A percentile compares a stretch with the other conserved stretches of the same genome.
These are phyloP conservation scores for Etheostoma cragini DNA, from an alignment of 2,113 vertebrate genomes.

Conservation along the genomic window DNA sequence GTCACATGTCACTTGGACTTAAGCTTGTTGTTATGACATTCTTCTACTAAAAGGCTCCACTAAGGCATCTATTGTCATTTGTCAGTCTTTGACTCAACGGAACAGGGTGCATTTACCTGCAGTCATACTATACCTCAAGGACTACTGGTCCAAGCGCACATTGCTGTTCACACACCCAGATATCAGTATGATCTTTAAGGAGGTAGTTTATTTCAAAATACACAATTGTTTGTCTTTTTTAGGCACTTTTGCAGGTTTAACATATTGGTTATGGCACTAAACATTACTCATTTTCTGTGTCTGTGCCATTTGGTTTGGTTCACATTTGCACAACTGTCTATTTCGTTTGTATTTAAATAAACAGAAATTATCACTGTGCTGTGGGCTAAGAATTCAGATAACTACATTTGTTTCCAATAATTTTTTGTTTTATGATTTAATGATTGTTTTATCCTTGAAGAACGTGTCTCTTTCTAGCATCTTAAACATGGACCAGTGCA, in stretches of 20 bases:
- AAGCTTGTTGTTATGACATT: slow-evolving; percentile 79
- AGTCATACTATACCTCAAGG: slow-evolving; percentile 40
- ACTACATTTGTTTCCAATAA: neutral
- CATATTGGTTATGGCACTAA: neutral
- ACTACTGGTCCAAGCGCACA: neutral
- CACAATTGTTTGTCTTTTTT: neutral
- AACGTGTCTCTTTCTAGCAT: too few species aligned
- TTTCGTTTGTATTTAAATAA: neutral
- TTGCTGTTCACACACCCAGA: slow-evolving; percentile 4
- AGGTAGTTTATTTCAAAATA: neutral
- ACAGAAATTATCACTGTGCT: neutral
- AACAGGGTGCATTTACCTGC: slow-evolving; percentile 38
- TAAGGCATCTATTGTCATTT: slow-evolving; percentile 72
- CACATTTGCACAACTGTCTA: neutral
- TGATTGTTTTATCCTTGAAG: neutral
- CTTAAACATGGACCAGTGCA: neutral
- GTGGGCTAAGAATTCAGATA: neutral
- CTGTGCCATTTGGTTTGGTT: slow-evolving; percentile 1
- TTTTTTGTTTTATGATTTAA: neutral
- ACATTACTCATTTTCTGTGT: neutral
- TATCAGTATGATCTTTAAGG: neutral
- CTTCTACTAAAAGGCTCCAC: slow-evolving; percentile 64
- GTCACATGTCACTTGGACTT: slow-evolving; percentile 77
- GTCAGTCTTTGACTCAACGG: slow-evolving; percentile 56
- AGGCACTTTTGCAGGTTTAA: neutral